phyloP scores from a whole-genome alignment of 2,888 invertebrate genomes.

The Octonoba sinensis region DNA sequence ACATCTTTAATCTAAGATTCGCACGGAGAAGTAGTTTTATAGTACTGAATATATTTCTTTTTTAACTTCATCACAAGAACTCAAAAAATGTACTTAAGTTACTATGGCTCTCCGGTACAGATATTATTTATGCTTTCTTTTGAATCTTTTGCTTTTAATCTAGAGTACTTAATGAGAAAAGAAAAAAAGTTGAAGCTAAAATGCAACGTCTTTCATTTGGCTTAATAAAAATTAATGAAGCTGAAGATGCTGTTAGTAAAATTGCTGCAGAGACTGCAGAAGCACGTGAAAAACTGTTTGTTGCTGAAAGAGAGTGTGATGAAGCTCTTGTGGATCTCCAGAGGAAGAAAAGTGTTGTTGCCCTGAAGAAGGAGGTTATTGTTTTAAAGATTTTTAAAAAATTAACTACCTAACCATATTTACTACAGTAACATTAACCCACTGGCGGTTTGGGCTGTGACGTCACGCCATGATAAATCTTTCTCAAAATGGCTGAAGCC shows the following conservation, averaged over 20 bases:
- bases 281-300: conserved; percentile 78
- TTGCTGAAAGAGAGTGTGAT: conserved; percentile 86
- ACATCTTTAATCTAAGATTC: too few relatives aligned
- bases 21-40: too few relatives aligned
- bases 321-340: conserved; percentile 86
- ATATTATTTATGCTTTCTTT: too few relatives aligned
- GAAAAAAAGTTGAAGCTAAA: conserved; percentile 79
- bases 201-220: conserved; percentile 87
- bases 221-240: conserved; percentile 88
- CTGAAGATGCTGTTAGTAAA: conserved; percentile 82
- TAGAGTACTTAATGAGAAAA: conserved; percentile 81
- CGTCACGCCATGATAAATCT: too few relatives aligned
- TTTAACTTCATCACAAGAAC: too few relatives aligned
- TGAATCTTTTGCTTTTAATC: too few relatives aligned
- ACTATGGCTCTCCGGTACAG: too few relatives aligned
- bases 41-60: too few relatives aligned
- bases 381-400: background rate
- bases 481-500: too few relatives aligned
- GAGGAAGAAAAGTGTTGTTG: conserved; percentile 84
- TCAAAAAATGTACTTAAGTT: too few relatives aligned
- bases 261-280: conserved; percentile 87
- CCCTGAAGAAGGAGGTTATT: conserved; percentile 80
- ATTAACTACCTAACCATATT: background rate
- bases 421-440: too few relatives aligned
- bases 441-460: too few relatives aligned